These are phyloP conservation scores for Strix occidentalis DNA, from an alignment of 2,797 vertebrate species.

Conservation along the genomic window DNA sequence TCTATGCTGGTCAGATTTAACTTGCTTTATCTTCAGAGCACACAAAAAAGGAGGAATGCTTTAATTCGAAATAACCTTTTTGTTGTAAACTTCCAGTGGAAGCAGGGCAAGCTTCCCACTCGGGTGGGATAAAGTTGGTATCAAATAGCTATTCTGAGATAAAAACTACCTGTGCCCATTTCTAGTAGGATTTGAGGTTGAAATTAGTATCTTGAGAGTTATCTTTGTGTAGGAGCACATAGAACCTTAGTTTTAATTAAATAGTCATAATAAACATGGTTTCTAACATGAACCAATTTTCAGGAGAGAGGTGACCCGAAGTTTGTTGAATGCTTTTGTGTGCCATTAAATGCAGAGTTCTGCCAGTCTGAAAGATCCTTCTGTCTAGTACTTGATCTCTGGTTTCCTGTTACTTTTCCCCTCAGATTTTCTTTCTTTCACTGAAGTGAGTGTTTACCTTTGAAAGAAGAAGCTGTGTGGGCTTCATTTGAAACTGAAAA, in stretches of 20 bases:
- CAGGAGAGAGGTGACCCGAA: not conserved
- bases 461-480: not conserved
- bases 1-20: not conserved
- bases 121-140: not conserved
- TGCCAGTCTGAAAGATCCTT: not conserved
- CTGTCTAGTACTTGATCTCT: not conserved
- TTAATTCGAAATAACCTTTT: constrained; percentile 13
- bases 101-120: not conserved
- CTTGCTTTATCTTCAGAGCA: constrained; percentile 20
- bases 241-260: not conserved
- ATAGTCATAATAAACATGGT: not conserved
- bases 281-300: not conserved
- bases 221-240: not conserved
- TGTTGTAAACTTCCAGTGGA: not conserved
- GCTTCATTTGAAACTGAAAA: not conserved
- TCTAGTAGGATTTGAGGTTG: not conserved
- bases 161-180: not conserved
- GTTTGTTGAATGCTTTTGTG: not conserved
- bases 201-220: not conserved
- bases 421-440: constrained; percentile 2
- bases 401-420: not conserved
- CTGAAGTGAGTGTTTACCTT: not conserved
- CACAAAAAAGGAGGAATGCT: not conserved
- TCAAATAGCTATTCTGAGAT: not conserved
- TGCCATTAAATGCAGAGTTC: not conserved